Evolutionary conservation across 1,140 invertebrate species (phyloP).

Genomic region (Harlomillsia oculata): DNA sequence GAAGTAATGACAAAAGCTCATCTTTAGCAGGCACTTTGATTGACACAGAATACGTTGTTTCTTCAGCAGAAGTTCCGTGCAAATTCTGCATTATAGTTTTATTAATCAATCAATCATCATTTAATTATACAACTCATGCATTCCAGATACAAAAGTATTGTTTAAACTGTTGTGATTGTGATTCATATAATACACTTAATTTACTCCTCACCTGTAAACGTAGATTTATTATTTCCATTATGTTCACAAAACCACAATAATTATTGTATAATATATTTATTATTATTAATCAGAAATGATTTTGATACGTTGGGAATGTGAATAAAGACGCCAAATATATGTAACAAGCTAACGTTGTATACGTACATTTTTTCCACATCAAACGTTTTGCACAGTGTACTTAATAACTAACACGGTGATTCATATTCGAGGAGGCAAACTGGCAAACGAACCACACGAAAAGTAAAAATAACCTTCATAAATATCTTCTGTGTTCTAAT

Average conservation of each 20-base stretch:
- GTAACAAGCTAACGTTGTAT: neutral
- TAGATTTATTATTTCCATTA: constrained; percentile 17
- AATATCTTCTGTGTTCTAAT: neutral
- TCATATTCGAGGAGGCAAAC: too few relatives aligned
- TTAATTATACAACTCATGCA: neutral
- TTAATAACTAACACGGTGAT: too few relatives aligned
- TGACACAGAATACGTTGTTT: constrained; percentile 15
- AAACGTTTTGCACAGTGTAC: neutral
- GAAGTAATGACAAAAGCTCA: constrained; percentile 1
- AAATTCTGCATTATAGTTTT: constrained; percentile 1
- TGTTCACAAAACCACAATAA: neutral
- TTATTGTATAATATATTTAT: neutral
- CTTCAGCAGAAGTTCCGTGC: neutral
- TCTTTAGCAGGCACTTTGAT: constrained; percentile 22
- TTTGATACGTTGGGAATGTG: neutral
- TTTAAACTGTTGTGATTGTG: neutral
- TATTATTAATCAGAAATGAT: neutral
- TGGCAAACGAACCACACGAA: too few relatives aligned
- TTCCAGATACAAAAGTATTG: neutral
- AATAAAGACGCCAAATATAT: neutral
- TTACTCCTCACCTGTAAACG: constrained; percentile 9
- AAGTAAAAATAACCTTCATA: neutral
- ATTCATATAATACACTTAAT: neutral
- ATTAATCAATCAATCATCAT: neutral
- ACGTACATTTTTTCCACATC: neutral